phyloP scores from a whole-genome alignment of 1,140 invertebrate species.

The Eriosoma lanigerum region DNA sequence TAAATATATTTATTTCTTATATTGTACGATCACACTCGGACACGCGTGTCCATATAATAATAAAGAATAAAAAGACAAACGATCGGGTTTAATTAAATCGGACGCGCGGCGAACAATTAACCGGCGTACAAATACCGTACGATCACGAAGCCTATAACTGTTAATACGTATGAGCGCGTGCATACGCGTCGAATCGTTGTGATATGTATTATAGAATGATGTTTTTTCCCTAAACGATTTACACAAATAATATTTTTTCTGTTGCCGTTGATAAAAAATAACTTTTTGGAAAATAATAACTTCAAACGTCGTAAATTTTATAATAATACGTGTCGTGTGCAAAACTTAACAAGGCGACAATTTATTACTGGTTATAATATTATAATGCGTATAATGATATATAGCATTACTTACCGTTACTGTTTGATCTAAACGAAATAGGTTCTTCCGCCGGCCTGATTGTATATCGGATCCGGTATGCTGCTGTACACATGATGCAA shows the following conservation, averaged over 20 bases:
- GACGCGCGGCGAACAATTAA: background rate
- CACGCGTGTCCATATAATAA: background rate
- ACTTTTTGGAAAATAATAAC: too few species aligned
- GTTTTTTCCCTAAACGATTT: background rate
- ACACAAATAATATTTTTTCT: too few species aligned
- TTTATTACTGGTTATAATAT: too few species aligned
- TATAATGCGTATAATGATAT: too few species aligned
- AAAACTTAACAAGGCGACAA: too few species aligned
- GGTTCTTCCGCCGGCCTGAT: conserved; percentile 55
- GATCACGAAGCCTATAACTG: background rate
- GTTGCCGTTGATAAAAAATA: too few species aligned
- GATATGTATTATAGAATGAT: background rate
- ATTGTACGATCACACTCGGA: background rate
- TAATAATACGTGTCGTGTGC: too few species aligned
- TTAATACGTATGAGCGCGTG: background rate
- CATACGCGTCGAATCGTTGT: background rate
- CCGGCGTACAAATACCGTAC: background rate
- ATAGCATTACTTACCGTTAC: conserved; percentile 45
- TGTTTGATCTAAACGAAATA: conserved; percentile 55
- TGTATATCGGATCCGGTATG: conserved; percentile 61
- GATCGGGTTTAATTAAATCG: background rate
- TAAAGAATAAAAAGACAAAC: background rate
- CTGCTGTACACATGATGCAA: conserved; percentile 63
- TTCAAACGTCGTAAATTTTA: too few species aligned
- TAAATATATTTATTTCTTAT: background rate